Evolutionary conservation across 1,140 invertebrate genomes (phyloP), one percentile per base, ranked within the genome.

Genomic region (Ceratosolen fusciceps): DNA sequence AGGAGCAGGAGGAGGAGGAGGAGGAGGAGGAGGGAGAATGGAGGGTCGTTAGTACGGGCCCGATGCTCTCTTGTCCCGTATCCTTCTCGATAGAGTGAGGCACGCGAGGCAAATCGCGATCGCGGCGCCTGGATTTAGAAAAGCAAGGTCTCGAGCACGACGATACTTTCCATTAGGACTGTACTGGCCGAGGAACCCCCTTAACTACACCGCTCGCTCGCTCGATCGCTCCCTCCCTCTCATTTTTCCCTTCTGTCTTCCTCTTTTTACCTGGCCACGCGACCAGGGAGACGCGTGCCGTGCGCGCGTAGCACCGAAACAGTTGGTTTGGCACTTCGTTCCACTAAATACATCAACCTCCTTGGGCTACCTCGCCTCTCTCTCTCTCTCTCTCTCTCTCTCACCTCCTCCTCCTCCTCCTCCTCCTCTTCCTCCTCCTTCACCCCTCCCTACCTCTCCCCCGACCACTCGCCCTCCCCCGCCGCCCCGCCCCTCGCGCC

Each of bases 321-420:
- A 76, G 74, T 76, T 76, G 74, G 74, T 76, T 76, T 76, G 47
- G 74, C 74, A 76, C 74, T 76, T 76, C 9, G 43, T 76, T 68
- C 74, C 74, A 68, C 60, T 76, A 75, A 75, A 75, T 75, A 65
- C 21, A 39, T 73, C 31, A n/a, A 3, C 19, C 5, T 7, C 60
- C 26, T 31, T 65, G 31, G 1, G 31, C n/a, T 21, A 9, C 39
- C 26, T 39, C 29, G 37, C 24, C n/a, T 43, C 65, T 43, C 65
- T 24, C 21, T 43, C 12, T 34, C 24, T 56, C 24, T 2, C 54
- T 26, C 54, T 60, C 56, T 26, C 56, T 24, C 24, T 60, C 26
- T 52, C 49, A 16, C 49, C 10, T 19, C 21, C 49, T 52, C 49
- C 19, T 19, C 21, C 49, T 8, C 14, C 19, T 19, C 21, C 49